phyloP scores from a whole-genome alignment of 2,888 invertebrate genomes.

The Philhelius pedissequus region DNA sequence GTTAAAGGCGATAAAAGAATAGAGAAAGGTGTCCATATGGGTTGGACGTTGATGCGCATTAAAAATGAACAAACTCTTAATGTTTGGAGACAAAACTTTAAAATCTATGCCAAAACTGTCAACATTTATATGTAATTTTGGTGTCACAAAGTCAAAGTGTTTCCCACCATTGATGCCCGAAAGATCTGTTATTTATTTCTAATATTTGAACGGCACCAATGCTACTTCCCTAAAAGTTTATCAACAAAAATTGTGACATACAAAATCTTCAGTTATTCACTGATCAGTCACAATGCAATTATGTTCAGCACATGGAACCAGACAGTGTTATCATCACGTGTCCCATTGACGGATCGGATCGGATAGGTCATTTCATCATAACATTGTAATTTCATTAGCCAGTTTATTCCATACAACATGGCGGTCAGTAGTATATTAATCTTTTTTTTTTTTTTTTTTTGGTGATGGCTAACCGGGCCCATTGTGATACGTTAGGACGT shows the following conservation, averaged over 20 bases:
- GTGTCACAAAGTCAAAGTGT: too few species aligned
- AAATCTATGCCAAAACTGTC: too few species aligned
- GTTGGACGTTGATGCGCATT: neutral
- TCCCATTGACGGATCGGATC: slow-evolving; percentile 25
- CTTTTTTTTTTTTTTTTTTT: neutral
- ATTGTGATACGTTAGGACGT: neutral
- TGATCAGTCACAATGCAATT: slow-evolving; percentile 54
- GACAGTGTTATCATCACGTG: slow-evolving; percentile 56
- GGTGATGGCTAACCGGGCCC: neutral
- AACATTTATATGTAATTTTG: too few species aligned
- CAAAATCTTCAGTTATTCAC: slow-evolving; percentile 1
- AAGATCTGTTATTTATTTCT: too few species aligned
- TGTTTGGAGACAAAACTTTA: too few species aligned
- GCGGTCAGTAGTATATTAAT: neutral
- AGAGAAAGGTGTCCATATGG: neutral
- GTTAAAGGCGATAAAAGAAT: neutral
- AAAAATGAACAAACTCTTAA: too few species aligned
- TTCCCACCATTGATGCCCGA: too few species aligned
- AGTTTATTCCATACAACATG: slow-evolving; percentile 19
- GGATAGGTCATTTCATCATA: slow-evolving; percentile 55
- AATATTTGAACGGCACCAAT: neutral
- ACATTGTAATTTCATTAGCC: slow-evolving; percentile 19
- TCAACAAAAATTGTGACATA: neutral
- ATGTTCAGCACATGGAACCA: neutral
- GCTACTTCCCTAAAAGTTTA: neutral